phyloP scores from a whole-genome alignment of 2,888 invertebrate genomes.

The Athalia rosae region DNA sequence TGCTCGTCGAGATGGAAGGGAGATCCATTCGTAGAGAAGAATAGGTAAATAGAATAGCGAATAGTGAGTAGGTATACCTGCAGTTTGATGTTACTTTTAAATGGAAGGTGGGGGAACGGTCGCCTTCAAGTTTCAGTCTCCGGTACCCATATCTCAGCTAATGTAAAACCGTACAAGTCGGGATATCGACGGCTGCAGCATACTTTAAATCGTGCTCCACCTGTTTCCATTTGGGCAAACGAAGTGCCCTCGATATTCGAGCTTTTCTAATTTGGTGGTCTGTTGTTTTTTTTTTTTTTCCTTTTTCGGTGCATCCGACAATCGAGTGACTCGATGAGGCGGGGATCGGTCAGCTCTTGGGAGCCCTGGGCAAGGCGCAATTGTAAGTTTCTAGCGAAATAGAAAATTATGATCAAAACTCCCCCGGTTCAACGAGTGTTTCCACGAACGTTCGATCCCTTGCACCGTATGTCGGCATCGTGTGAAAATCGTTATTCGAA shows the following conservation, averaged over 20 bases:
- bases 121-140: background rate
- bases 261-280: background rate
- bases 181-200: conserved; percentile 12
- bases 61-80: background rate
- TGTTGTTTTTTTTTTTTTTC: background rate
- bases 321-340: conserved; percentile 60
- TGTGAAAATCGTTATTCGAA: too few species aligned
- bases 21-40: conserved; percentile 29
- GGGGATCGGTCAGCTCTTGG: conserved; percentile 67
- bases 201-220: background rate
- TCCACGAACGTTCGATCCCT: too few species aligned
- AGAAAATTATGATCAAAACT: too few species aligned
- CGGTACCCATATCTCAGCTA: conserved; percentile 11
- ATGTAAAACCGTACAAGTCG: conserved; percentile 35
- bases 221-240: background rate
- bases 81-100: background rate
- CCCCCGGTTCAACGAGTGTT: background rate
- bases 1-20: background rate
- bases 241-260: background rate
- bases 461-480: too few species aligned
- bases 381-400: conserved; percentile 60
- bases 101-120: conserved; percentile 28
- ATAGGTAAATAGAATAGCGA: conserved; percentile 20
- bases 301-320: background rate
- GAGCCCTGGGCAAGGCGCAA: conserved; percentile 66